Percentiles rank a stretch among this genome's conserved stretches.
Conservation (phyloP, 2,113 vertebrate species). For the Megatriorchis doriae region DNA sequence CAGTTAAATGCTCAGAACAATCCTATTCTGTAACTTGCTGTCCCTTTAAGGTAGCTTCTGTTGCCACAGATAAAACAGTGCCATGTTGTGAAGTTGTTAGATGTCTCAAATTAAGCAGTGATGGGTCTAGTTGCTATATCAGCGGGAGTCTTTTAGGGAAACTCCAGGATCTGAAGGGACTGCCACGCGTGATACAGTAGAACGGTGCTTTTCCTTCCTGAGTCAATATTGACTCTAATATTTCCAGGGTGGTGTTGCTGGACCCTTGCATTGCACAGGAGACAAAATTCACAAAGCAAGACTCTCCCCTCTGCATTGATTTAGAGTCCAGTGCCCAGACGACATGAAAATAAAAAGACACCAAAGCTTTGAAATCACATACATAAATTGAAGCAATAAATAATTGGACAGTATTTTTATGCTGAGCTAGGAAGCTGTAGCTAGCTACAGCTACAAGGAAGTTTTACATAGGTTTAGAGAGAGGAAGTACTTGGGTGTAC, state of each 20-base stretch:
- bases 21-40: neutral
- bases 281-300: neutral
- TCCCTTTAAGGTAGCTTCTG: neutral
- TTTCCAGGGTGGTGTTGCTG: conserved; percentile 22
- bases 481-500: neutral
- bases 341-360: neutral
- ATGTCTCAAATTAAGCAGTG: neutral
- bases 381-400: neutral
- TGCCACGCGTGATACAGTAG: neutral
- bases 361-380: neutral
- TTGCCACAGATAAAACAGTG: neutral
- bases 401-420: neutral
- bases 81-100: neutral
- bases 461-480: conserved; percentile 3
- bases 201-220: conserved; percentile 59
- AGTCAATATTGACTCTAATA: conserved; percentile 57
- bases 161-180: conserved; percentile 40
- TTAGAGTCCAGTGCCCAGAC: neutral
- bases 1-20: neutral
- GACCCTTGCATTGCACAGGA: neutral
- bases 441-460: neutral
- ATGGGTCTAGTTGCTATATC: neutral
- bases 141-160: conserved; percentile 52
- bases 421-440: neutral
- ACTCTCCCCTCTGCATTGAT: neutral